Base-by-base conservation (phyloP, 2,888 invertebrate species). In the Hypena proboscidalis region DNA sequence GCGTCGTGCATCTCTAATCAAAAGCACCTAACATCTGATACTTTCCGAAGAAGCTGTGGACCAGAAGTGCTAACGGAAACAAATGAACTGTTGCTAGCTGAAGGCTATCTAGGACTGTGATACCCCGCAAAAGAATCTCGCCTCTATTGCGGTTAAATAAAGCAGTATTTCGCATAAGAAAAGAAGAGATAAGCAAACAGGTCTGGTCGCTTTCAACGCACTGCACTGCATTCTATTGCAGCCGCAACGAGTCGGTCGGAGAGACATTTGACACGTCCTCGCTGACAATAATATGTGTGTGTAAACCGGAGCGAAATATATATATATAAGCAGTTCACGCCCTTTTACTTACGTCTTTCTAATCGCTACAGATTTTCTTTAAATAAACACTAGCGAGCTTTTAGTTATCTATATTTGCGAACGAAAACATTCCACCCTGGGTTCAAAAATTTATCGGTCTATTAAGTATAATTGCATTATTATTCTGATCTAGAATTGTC, bases 251-350 rank as follows among this genome's bases (percentile, higher is more conserved):
- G 75, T 77, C 80, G 77, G 71, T 74, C 70, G 74, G 71, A 71
- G 78, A 81, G 88, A 88, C 85, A 89, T 85, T 85, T 87, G 87
- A 89, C 88, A 88, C 84, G 81, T 84, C 75, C 71, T 73, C 75
- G 71, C 61, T 77, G 76, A 83, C 80, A 82, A 81, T 83, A 82
- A 81, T 80, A 80, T 74, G 71, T 77, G 73, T 74, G 69, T 74
- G 76, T 76, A 78, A 79, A 77, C 71, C 68, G 64, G 69, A 71
- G 73, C 64, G 63, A 71, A 77, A 75, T 76, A 74, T 59, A 75
- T 76, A 74, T 59, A 70, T 64, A 65, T 41, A 58, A 45, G 56
- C 55, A 47, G 46, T 56, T 36, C 44, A 52, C 40, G 45, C 48
- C 44, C 44, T 54, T 63, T 54, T 23, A 43, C 25, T 42, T 35